Evolutionary conservation across 2,888 invertebrate species (phyloP), one percentile per base, ranked within the genome.

Genomic region (Caenorhabditis sulstoni): DNA sequence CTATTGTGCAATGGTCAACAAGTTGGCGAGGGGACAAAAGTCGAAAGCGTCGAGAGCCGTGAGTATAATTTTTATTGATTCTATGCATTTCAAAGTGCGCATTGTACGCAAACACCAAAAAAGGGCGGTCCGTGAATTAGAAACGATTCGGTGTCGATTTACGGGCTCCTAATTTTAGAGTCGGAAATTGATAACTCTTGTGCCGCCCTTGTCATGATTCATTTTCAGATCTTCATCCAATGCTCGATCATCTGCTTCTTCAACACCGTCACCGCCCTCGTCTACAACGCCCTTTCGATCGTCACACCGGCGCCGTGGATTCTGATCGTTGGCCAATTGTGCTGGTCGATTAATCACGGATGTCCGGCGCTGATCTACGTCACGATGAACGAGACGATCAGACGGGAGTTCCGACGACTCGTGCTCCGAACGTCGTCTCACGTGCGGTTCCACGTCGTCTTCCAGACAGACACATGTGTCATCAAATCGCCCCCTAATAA

Each of bases 201-300:
- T n/a, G n/a, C n/a, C n/a, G n/a, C n/a, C n/a, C n/a, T n/a, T n/a
- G n/a, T n/a, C n/a, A n/a, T n/a, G n/a, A n/a, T n/a, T n/a, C n/a
- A 2, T 11, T 23, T 57, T 11, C 65, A 73, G 73, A 73, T 73
- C 44, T 73, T 73, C 65, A 64, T 73, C 45, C 73, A 73, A 73
- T 73, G 73, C 73, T 58, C 58, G 58, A 50, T 73, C 23, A 73
- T 73, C 37, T 73, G 73, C 22, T 73, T 73, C 58, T 73, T 73
- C 73, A 73, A 73, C 58, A 73, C 73, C 20, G 58, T 35, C 44
- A 50, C 44, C 41, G 73, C 73, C 5, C 58, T 73, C 11, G 44
- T 73, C 73, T 73, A 73, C 73, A 73, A 73, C 23, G 58, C 73
- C 5, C 47, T 73, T 0, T 41, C 73, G n/a, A 49, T 73, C 22